A percentile compares a stretch with the other conserved stretches of the same genome.
Evolutionary conservation across 2,888 invertebrate species (phyloP).

Genomic region (Pandemis cinnamomeana): DNA sequence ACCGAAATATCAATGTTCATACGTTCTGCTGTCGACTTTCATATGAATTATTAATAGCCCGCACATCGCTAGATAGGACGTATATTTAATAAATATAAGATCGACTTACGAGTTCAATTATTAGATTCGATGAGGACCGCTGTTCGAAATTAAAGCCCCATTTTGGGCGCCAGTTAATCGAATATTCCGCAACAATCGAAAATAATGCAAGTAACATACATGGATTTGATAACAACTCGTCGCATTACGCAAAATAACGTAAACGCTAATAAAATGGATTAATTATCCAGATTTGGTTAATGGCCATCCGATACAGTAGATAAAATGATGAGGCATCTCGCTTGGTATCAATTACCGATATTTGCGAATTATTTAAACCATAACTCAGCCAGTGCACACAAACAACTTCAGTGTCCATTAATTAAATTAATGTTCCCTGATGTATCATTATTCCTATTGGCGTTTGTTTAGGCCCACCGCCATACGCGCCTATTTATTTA

Average conservation of each 20-base stretch:
- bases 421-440: constrained; percentile 18
- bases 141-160: background rate
- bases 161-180: background rate
- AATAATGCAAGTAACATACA: background rate
- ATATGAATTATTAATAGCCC: constrained; percentile 69
- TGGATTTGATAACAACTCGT: background rate
- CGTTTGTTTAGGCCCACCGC: background rate
- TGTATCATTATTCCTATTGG: constrained; percentile 15
- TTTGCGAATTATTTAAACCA: constrained; percentile 67
- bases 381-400: constrained; percentile 57
- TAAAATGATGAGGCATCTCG: constrained; percentile 60
- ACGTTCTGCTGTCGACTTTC: constrained; percentile 45
- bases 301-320: constrained; percentile 47
- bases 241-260: constrained; percentile 35
- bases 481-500: background rate
- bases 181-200: background rate
- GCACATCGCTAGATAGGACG: constrained; percentile 40
- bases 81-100: constrained; percentile 9
- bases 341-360: constrained; percentile 68
- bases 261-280: constrained; percentile 59
- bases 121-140: background rate
- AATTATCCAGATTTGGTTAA: constrained; percentile 67
- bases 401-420: constrained; percentile 47
- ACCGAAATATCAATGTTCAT: constrained; percentile 43
- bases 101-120: constrained; percentile 7